Conservation (phyloP, 2,113 vertebrate species). For the Lampris megalopsis region DNA sequence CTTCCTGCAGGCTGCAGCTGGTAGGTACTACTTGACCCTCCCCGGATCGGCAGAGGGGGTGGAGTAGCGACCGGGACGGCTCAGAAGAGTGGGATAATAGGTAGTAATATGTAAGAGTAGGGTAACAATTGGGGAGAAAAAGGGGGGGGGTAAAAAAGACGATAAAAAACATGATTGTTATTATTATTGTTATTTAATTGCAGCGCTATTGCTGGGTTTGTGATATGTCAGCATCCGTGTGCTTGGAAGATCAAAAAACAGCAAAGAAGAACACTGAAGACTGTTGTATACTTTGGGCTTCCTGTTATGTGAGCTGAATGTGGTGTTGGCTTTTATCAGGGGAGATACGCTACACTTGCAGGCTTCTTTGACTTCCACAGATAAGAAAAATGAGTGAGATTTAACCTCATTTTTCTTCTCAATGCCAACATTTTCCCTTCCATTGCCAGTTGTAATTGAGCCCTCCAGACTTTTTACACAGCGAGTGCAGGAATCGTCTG, state of each 20-base stretch:
- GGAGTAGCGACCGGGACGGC: too few relatives aligned
- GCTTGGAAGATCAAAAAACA: slow-evolving; percentile 18
- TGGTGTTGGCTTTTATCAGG: slow-evolving; percentile 54
- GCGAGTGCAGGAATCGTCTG: slow-evolving; percentile 46
- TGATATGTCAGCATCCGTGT: neutral
- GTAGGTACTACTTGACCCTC: neutral
- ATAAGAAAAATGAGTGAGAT: slow-evolving; percentile 73
- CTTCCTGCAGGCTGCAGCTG: neutral
- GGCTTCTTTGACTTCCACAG: slow-evolving; percentile 55
- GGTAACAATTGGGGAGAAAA: too few relatives aligned
- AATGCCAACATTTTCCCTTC: slow-evolving; percentile 72
- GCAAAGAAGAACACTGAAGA: slow-evolving; percentile 19
- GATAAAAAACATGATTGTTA: too few relatives aligned
- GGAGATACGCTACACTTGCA: slow-evolving; percentile 64
- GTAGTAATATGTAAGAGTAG: too few relatives aligned
- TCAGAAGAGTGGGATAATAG: too few relatives aligned
- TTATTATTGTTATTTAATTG: too few relatives aligned
- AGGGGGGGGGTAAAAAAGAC: too few relatives aligned
- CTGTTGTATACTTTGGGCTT: slow-evolving; percentile 31
- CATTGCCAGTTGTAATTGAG: slow-evolving; percentile 70
- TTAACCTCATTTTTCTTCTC: slow-evolving; percentile 75
- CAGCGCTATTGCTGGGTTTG: too few relatives aligned
- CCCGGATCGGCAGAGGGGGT: too few relatives aligned
- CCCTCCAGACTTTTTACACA: slow-evolving; percentile 68
- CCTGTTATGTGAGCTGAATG: slow-evolving; percentile 58